Base-by-base conservation (phyloP, 2,888 invertebrate genomes). In the Ennomos fuscantarius region DNA sequence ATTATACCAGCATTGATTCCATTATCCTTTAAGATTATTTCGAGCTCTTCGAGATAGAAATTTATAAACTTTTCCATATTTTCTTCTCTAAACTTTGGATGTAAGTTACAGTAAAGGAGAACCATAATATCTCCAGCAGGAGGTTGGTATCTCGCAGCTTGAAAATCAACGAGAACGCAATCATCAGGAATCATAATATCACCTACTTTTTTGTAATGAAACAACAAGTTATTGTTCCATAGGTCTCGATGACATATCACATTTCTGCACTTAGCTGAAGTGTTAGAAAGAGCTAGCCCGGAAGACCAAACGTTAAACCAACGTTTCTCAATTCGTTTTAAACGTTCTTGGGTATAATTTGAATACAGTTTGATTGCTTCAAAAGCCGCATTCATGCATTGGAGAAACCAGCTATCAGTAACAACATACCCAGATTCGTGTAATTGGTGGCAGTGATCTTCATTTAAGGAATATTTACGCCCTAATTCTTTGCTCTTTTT, bases 81-180 rank as follows among this genome's bases (percentile, higher is more conserved):
- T n/a, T 82, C 68, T 63, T 93, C 82, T n/a, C 94, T 82, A 53
- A 91, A 87, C 47, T 79, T 77, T 1, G 84, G 79, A 10, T 93
- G 85, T 33, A 93, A 80, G 69, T 93, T 94, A 48, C 94, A 87
- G 69, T 93, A 92, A 1, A 95, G 78, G 24, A 93, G 81, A 31
- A 93, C 78, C 76, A 94, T 89, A 1, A 95, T 83, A 68, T 96
- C 96, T 43, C 95, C 90, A 13, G 94, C 93, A 0, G 95, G 94
- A 0, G 96, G 95, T 11, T 93, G 93, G 72, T 94, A 95, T 31
- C 94, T 89, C 0, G 93, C 84, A 47, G 95, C 87, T 81, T 96
- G 96, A 71, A 94, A 96, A 78, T 96, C 96, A 1, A 96, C 93
- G 9, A 96, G 75, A 34, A 94, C 74, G 65, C 95, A 95, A 32